Conservation (phyloP, 2,797 vertebrate genomes). For the Crax fasciolata region DNA sequence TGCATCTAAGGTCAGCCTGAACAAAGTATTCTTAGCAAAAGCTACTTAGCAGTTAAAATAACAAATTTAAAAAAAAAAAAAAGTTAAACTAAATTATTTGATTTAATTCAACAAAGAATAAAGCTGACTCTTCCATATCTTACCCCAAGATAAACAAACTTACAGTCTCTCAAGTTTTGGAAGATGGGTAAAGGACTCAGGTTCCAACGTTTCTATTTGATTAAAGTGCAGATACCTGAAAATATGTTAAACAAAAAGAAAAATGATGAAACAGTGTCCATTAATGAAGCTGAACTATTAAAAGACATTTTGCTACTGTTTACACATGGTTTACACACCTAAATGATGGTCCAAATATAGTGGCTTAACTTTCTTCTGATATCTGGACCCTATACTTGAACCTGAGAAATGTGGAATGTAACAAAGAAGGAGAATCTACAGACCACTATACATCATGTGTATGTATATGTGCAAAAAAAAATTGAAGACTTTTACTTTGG, state of each 20-base stretch:
- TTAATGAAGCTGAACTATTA: background rate
- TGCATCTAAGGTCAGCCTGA: background rate
- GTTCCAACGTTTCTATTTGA: constrained; percentile 96
- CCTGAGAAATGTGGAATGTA: background rate
- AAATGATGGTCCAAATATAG: background rate
- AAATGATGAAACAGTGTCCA: background rate
- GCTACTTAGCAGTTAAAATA: background rate
- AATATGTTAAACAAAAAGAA: constrained; percentile 37
- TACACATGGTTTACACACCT: background rate
- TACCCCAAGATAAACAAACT: constrained; percentile 81
- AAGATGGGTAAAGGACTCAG: constrained; percentile 93
- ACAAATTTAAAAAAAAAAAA: background rate
- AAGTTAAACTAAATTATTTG: background rate
- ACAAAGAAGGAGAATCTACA: background rate
- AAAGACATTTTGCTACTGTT: background rate
- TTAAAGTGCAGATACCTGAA: constrained; percentile 99
- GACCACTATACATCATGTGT: background rate
- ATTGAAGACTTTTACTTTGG: background rate
- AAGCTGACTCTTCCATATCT: constrained; percentile 20
- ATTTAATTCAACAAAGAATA: constrained; percentile 25
- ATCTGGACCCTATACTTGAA: background rate
- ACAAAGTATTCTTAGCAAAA: background rate
- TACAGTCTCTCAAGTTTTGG: constrained; percentile 98
- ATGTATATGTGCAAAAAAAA: background rate
- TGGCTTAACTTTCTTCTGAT: background rate